Evolutionary conservation across 2,797 vertebrate species (phyloP), one percentile per base, ranked within the genome.

Genomic region (Loris lydekkerianus): DNA sequence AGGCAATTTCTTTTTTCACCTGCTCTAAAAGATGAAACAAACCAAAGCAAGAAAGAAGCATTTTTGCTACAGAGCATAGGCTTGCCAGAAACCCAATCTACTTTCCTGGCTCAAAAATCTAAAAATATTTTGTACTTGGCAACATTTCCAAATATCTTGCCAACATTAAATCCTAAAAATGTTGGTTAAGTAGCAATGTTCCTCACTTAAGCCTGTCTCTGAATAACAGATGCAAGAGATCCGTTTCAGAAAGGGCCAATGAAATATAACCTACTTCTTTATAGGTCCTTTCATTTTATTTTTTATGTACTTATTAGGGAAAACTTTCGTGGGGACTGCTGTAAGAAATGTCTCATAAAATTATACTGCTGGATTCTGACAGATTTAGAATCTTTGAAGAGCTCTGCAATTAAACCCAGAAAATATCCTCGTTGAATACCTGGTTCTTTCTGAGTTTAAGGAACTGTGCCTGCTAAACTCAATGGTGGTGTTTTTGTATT

Each of bases 81-180:
- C 60, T 40, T 84, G 70, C 63, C 61, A 89, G 96, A 87, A 96
- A 53, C 83, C 58, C 80, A 80, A 76, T n/a, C 86, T 70, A 77
- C 25, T 70, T 70, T 95, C 83, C 75, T 92, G 63, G 43, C 78
- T 80, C 94, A 91, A 93, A 91, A 84, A 27, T 58, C 25, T 92
- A 82, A 95, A 96, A 94, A 91, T 46, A 75, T 92, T 94, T 70
- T 96, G 31, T 93, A 93, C 80, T 93, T 88, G 95, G 37, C 75
- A 95, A 49, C 43, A 89, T 77, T 86, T 89, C 53, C 37, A 95
- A 75, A 69, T 73, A 65, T n/a, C 53, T 31, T 89, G 75, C 78
- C 58, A 95, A 89, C 29, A 75, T 15, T 70, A 91, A 89, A 73
- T 85, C 78, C 82, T 95, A 46, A 77, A 82, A 86, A 73, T 40